These are phyloP conservation scores for Malacoctenus gilli DNA, from an alignment of 2,797 vertebrate species.

Conservation along the genomic window DNA sequence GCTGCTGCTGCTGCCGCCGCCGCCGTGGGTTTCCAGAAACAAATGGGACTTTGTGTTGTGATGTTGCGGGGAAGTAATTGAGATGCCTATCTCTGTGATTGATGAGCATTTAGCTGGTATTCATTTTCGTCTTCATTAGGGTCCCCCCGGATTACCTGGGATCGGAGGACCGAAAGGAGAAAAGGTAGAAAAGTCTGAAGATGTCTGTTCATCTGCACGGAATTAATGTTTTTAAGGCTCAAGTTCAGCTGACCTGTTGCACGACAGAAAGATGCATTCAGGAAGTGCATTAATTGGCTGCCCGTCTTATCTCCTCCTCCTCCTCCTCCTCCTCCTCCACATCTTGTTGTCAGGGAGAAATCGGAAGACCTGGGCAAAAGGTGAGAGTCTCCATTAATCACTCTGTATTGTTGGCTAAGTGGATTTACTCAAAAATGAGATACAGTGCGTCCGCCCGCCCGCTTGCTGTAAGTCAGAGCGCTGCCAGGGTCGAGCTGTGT, in stretches of 20 bases:
- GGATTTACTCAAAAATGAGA: conserved; percentile 75
- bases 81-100: conserved; percentile 44
- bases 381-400: conserved; percentile 83
- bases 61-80: conserved; percentile 48
- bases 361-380: conserved; percentile 98
- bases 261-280: conserved; percentile 45
- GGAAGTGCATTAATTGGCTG: conserved; percentile 56
- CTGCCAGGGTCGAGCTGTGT: conserved; percentile 36
- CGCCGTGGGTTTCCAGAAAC: too few species aligned
- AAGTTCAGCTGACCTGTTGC: conserved; percentile 51
- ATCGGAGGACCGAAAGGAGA: conserved; percentile 92
- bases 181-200: conserved; percentile 86
- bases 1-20: conserved; percentile 48
- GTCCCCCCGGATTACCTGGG: conserved; percentile 91
- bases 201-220: conserved; percentile 15
- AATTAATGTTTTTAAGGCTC: conserved; percentile 33
- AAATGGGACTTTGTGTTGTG: conserved; percentile 39
- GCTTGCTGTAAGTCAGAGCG: conserved; percentile 46
- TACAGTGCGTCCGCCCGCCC: conserved; percentile 43
- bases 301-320: conserved; percentile 65
- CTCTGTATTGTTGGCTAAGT: conserved; percentile 68
- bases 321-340: conserved; percentile 63
- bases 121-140: conserved; percentile 78
- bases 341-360: conserved; percentile 90
- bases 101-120: conserved; percentile 16